Base-by-base conservation (phyloP, 2,797 vertebrate genomes). In the Arctocebus calabarensis region DNA sequence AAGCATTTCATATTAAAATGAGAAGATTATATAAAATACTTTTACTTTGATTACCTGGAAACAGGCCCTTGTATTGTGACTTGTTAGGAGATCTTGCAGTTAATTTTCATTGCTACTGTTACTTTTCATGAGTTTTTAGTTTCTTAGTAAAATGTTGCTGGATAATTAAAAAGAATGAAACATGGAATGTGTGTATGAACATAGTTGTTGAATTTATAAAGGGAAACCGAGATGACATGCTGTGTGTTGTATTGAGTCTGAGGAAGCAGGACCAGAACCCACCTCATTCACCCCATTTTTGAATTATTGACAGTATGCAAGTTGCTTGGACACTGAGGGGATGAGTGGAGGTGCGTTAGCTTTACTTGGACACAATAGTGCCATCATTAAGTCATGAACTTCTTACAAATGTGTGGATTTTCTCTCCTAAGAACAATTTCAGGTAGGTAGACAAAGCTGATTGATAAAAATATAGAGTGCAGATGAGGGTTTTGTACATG, bases 1-100 rank as follows among this genome's bases (percentile, higher is more conserved):
- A 91, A 94, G 82, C 86, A 55, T 86, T 96, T 94, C 79, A 37
- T 90, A 77, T 94, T 84, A 84, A 96, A 96, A 96, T 88, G 89
- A 96, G 95, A 92, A 57, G 93, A 55, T 96, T 90, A 9, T 74
- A 23, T 25, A 9, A 94, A 96, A n/a, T 68, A 84, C 96, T 61
- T 88, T 89, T 40, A 90, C 66, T 94, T 88, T 93, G 74, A 70
- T 93, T 97, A 93, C 79, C 90, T 95, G 93, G 93, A 94, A 92
- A 74, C 52, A 57, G 91, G 91, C 93, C 78, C 59, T 74, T 29
- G 45, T 59, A 2, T 91, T 48, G 55, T 74, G 89, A 94, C 79
- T 86, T 29, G 43, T 52, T 48, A 27, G 57, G 83, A 45, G 64
- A 85, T 71, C n/a, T 82, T 8, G 27, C 52, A 34, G 71, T 71